Percentiles rank a stretch among this genome's conserved stretches.
Evolutionary conservation across 2,888 invertebrate species (phyloP).

Genomic region (Osedax frankpressi): DNA sequence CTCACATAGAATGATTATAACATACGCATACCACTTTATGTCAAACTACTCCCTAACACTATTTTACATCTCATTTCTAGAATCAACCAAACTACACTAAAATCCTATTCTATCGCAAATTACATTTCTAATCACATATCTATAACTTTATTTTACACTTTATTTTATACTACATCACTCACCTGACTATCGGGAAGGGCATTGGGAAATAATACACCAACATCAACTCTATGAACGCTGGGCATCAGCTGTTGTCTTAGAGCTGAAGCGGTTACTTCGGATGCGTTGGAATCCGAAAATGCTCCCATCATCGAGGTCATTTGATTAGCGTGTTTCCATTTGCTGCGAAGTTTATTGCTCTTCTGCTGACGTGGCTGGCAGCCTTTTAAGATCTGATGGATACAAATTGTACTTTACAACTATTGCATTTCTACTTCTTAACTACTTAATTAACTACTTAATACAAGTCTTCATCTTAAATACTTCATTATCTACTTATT

Average conservation of each 20-base stretch:
- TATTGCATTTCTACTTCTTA: neutral
- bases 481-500: no score
- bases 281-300: neutral
- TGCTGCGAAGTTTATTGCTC: neutral
- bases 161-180: no score
- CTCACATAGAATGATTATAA: no score
- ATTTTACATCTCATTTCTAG: no score
- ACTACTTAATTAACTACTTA: conserved; percentile 22
- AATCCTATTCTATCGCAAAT: no score
- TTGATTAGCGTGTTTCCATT: neutral
- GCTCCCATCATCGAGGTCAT: neutral
- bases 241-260: neutral
- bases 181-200: neutral
- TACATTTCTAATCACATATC: no score
- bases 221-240: neutral
- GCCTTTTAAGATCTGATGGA: neutral
- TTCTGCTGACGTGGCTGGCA: neutral
- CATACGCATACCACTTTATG: no score
- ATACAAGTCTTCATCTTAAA: no score
- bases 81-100: no score
- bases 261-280: neutral
- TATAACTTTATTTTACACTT: no score
- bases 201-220: neutral
- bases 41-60: no score
- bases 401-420: no score